Evolutionary conservation across 1,140 invertebrate species (phyloP).

Genomic region (Drosophila grimshawi): DNA sequence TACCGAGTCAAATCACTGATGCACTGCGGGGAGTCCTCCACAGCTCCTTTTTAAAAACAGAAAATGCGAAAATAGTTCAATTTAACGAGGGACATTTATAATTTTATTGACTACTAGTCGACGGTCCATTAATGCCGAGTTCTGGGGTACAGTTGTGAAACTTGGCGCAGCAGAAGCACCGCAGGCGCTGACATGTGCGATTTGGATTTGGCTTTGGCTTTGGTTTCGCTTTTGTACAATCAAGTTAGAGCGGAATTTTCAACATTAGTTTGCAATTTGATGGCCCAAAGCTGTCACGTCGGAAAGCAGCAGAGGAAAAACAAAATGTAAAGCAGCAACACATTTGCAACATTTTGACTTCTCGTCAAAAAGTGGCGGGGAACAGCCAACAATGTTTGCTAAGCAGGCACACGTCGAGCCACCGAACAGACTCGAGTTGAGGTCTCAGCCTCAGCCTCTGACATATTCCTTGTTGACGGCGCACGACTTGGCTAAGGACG

Average conservation of each 20-base stretch:
- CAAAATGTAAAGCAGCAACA: conserved; percentile 53
- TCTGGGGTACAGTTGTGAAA: conserved; percentile 68
- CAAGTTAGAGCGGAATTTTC: conserved; percentile 64
- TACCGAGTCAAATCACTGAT: conserved; percentile 32
- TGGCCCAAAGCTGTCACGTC: conserved; percentile 76
- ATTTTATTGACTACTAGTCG: conserved; percentile 72
- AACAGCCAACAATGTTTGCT: conserved; percentile 61
- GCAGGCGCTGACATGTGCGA: conserved; percentile 64
- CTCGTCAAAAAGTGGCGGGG: conserved; percentile 64
- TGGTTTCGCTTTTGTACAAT: conserved; percentile 14
- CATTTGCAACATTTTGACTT: conserved; percentile 74
- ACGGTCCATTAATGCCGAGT: conserved; percentile 38
- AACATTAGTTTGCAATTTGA: conserved; percentile 69
- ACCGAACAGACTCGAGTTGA: conserved; percentile 35
- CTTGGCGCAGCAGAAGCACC: conserved; percentile 72
- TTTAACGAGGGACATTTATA: conserved; percentile 77
- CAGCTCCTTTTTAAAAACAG: not conserved
- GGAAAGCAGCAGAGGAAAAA: conserved; percentile 42
- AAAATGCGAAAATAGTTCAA: conserved; percentile 64
- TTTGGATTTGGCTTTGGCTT: conserved; percentile 27
- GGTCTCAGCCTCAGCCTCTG: conserved; percentile 61
- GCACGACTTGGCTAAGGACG: conserved; percentile 70
- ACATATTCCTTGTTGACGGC: conserved; percentile 80
- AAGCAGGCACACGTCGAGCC: conserved; percentile 78
- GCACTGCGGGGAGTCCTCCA: conserved; percentile 7